Conservation (phyloP, 2,888 invertebrate species). For the Prosapia bicincta region DNA sequence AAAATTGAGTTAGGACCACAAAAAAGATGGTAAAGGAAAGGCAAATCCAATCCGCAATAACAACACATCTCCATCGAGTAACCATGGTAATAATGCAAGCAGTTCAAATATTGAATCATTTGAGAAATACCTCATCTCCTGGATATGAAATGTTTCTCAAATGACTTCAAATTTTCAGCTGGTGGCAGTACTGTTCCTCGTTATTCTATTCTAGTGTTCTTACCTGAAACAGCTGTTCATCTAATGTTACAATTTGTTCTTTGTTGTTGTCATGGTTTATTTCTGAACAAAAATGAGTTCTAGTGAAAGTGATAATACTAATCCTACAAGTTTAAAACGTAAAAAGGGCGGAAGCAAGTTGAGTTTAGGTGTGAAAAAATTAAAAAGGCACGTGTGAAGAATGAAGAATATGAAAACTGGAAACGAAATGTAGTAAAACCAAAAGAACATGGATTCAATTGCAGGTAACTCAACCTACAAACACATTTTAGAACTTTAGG, state of each 20-base stretch:
- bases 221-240: not conserved
- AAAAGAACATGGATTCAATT: not conserved
- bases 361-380: not conserved
- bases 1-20: no score
- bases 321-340: not conserved
- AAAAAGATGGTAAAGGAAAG: no score
- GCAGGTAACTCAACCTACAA: constrained; percentile 3
- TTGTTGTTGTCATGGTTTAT: not conserved
- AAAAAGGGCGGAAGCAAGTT: constrained; percentile 1
- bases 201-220: no score
- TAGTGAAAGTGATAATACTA: not conserved
- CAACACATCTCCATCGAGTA: no score
- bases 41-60: no score
- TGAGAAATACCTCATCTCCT: no score
- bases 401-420: not conserved
- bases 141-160: not conserved
- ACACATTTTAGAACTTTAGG: not conserved
- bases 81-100: no score
- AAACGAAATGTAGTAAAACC: not conserved
- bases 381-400: not conserved
- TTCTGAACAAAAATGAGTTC: not conserved
- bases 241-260: not conserved
- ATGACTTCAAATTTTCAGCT: no score
- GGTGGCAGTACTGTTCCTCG: not conserved
- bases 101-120: no score